A percentile compares a stretch with the other conserved stretches of the same genome.
Conservation (phyloP, 2,888 invertebrate genomes). For the Rosalia funebris region DNA sequence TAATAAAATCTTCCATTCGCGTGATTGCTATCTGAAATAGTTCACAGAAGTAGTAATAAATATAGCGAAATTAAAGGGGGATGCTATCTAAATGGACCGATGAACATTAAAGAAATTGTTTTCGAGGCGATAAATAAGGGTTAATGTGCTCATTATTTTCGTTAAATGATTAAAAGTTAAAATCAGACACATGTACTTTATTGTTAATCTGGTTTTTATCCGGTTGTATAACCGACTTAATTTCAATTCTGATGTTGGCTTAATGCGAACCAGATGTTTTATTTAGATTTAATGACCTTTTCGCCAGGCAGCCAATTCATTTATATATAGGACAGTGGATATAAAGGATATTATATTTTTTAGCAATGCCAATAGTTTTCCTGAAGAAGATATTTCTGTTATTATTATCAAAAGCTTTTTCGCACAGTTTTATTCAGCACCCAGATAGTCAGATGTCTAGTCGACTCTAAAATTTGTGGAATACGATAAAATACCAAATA, state of each 20-base stretch:
- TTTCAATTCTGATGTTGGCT: not conserved
- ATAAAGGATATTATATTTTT: too few species aligned
- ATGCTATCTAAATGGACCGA: not conserved
- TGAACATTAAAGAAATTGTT: constrained; percentile 11
- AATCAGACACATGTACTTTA: constrained; percentile 3
- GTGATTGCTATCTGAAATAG: not conserved
- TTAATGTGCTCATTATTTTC: constrained; percentile 9
- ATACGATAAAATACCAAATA: too few species aligned
- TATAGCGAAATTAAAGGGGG: not conserved
- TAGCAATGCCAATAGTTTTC: too few species aligned
- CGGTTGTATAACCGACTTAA: not conserved
- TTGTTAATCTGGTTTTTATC: constrained; percentile 15
- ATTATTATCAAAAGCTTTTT: too few species aligned
- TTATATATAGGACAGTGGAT: too few species aligned
- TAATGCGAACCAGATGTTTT: constrained; percentile 6
- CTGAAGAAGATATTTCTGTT: too few species aligned
- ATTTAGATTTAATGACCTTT: constrained; percentile 4
- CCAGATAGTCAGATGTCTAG: too few species aligned
- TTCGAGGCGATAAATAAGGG: constrained; percentile 4
- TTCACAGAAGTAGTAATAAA: not conserved
- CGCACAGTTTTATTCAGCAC: too few species aligned
- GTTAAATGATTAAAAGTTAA: not conserved
- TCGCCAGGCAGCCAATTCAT: too few species aligned
- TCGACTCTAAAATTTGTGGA: too few species aligned
- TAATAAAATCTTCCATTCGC: not conserved